Evolutionary conservation across 2,797 vertebrate genomes (phyloP).

Genomic region (Sandelia bainsii): DNA sequence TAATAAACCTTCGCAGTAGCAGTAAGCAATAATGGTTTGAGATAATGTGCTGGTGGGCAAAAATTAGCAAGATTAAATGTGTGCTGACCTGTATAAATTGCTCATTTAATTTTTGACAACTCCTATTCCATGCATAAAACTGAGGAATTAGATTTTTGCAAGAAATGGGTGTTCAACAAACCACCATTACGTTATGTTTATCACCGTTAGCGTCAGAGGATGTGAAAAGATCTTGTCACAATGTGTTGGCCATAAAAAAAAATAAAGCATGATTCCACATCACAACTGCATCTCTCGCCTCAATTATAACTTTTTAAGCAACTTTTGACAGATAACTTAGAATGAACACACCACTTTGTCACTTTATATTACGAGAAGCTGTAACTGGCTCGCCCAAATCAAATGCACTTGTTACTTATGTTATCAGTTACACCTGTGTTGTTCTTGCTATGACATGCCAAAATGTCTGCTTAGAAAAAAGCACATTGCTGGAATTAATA

Average conservation of each 20-base stretch:
- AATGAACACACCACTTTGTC: background rate
- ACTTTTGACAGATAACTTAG: background rate
- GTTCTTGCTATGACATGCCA: background rate
- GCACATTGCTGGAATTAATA: too few species aligned
- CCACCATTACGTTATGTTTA: background rate
- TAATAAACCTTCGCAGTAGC: background rate
- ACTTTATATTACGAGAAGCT: background rate
- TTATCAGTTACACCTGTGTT: background rate
- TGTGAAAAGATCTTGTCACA: background rate
- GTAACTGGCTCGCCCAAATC: background rate
- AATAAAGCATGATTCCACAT: background rate
- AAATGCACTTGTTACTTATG: background rate
- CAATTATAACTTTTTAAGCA: background rate
- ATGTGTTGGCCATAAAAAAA: background rate
- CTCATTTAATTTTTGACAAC: background rate
- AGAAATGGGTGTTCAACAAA: background rate
- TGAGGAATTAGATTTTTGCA: background rate
- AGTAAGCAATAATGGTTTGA: background rate
- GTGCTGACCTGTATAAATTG: conserved; percentile 1
- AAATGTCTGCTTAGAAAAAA: background rate
- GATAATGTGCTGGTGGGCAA: background rate
- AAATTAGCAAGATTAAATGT: conserved; percentile 9
- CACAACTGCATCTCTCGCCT: background rate
- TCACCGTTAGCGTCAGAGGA: background rate
- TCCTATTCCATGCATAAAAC: background rate